Evolutionary conservation across 2,888 invertebrate genomes (phyloP), one percentile per base, ranked within the genome.

Genomic region (Thera obeliscata): DNA sequence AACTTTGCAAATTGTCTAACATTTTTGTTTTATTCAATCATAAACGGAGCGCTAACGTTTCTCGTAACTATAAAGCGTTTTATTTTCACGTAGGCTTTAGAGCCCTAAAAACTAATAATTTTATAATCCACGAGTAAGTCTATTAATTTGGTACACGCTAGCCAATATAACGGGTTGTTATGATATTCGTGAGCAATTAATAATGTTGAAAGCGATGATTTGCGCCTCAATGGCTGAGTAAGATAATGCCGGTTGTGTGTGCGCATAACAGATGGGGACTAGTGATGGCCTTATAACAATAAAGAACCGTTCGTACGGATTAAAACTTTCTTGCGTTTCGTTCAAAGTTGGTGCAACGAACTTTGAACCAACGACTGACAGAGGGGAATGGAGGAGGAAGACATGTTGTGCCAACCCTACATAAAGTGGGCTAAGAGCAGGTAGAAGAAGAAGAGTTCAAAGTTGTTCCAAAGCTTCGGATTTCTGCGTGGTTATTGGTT

Each of bases 141-240:
- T 58, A 68, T 68, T 58, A 61, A 61, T 64, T 64, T 68, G 46
- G 38, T 69, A 50, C 69, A 66, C 62, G 63, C 61, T 60, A 56
- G 60, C 65, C 60, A 48, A 65, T 56, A 11, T 58, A 65, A 58
- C 64, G 61, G 55, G 70, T 74, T 67, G 81, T 80, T 82, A 82
- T 79, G 70, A 76, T 81, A 81, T 76, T 75, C 78, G 77, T 80
- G 79, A 79, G 76, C 78, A 77, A 80, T 82, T 81, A 83, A 80
- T 76, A 71, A 74, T 81, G 76, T 74, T 78, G 76, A 78, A 79
- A 79, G 79, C 76, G 74, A 76, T 77, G 75, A 77, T 81, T 78
- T 69, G 73, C 74, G 71, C 72, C 69, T 68, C 72, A 73, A 74
- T 76, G 70, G 74, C 72, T 72, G 73, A 72, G 71, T 62, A 67